A percentile compares a stretch with the other conserved stretches of the same genome.
Conservation (phyloP, 1,140 invertebrate genomes). For the Procambarus clarkii region DNA sequence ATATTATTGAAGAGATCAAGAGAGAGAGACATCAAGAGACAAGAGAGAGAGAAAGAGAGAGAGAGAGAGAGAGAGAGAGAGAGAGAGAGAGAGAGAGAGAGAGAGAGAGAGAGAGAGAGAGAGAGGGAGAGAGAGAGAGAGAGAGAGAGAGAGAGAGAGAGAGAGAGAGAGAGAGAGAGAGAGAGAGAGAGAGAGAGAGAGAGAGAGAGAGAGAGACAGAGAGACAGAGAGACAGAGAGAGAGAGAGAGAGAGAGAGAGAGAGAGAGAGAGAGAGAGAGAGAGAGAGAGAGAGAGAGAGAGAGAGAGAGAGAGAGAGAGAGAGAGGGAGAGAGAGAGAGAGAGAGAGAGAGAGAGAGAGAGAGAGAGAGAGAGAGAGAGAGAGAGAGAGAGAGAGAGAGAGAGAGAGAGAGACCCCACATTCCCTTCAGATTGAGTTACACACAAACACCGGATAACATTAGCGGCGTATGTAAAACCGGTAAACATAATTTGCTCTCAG, state of each 20-base stretch:
- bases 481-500: no score
- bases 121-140: background rate
- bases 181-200: background rate
- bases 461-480: no score
- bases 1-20: background rate
- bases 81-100: background rate
- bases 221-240: background rate
- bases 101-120: background rate
- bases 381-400: no score
- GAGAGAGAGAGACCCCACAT: no score
- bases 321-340: background rate
- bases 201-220: background rate
- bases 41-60: background rate
- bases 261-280: no score
- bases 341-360: no score
- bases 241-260: background rate
- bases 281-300: no score
- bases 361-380: no score
- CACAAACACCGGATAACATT: no score
- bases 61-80: background rate
- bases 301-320: no score
- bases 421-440: no score
- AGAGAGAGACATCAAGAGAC: no score
- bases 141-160: background rate
- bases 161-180: background rate